phyloP scores from a whole-genome alignment of 2,888 invertebrate species.

The Pantelozetes paolii region DNA sequence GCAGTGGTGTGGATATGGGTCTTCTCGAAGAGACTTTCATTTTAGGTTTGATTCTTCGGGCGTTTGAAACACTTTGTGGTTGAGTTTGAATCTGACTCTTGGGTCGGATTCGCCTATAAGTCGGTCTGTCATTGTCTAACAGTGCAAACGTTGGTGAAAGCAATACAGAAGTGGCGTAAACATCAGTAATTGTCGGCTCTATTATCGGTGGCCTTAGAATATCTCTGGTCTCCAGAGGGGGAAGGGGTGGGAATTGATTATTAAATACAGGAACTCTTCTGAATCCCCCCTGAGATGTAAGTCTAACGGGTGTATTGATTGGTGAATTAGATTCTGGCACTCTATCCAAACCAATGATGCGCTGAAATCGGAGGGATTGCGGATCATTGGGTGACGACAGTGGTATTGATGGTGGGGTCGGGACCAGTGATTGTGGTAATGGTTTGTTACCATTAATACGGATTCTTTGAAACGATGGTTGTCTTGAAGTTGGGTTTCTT shows the following conservation, averaged over 20 bases:
- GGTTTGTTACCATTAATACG: constrained; percentile 24
- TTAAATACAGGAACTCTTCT: constrained; percentile 41
- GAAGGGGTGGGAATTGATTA: constrained; percentile 31
- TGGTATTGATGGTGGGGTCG: background rate
- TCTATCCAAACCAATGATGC: constrained; percentile 37
- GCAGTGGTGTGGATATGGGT: constrained; percentile 13
- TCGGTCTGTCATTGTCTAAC: background rate
- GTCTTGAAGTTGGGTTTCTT: constrained; percentile 7
- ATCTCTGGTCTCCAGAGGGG: background rate
- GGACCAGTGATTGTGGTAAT: background rate
- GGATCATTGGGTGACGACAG: constrained; percentile 19
- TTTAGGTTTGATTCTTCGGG: constrained; percentile 21
- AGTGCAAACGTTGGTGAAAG: background rate
- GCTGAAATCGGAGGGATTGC: constrained; percentile 29
- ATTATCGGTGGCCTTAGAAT: constrained; percentile 14
- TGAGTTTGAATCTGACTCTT: constrained; percentile 34
- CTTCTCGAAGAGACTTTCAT: constrained; percentile 25
- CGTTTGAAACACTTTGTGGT: background rate
- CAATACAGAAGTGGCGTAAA: constrained; percentile 12
- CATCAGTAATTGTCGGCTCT: constrained; percentile 26
- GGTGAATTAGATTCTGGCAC: constrained; percentile 32
- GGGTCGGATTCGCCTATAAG: constrained; percentile 24
- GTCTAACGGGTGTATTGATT: background rate
- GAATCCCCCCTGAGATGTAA: constrained; percentile 20
- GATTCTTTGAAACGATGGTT: constrained; percentile 40